Base-by-base conservation (phyloP, 2,888 invertebrate genomes). In the Apamea sordens region DNA sequence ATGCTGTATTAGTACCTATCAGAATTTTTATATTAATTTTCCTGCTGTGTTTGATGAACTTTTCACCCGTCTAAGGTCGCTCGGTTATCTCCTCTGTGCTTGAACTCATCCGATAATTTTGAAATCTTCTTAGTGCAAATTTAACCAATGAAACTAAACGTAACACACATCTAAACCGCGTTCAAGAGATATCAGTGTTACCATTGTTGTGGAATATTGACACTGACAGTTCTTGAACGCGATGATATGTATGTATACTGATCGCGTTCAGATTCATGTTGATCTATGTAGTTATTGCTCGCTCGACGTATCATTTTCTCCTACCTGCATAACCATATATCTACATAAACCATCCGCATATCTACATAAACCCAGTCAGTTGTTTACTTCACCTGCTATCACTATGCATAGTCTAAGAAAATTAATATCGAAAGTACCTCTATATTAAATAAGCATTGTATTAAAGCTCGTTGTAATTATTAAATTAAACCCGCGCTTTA, bases 391-490 rank as follows among this genome's bases (percentile, higher is more conserved):
- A 59, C 4, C 10, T 32, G 13, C 24, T 15, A 50, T 59, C 32
- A 8, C 11, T 24, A 32, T 8, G 8, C 28, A 24, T 28, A 59
- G 18, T 32, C 44, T 28, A 21, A 32, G 59, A 67, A 82, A 76
- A 72, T 68, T 63, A 68, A 56, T 68, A 77, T 56, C 15, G 8
- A 41, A 68, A 32, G 2, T 47, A 47, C 32, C n/a, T 65, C 15
- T 36, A 10, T 24, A 53, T 53, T 67, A 64, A 56, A 82, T 68
- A 50, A 78, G 36, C 63, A 59, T 69, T 68, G 15, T 44, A n/a
- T 59, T n/a, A 56, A 56, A 63, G 67, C 77, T 50, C n/a, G 21
- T 11, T 67, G 18, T 63, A 78, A 83, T 83, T 47, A 83, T 76
- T 65, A 65, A 76, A 71, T 71, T 44, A 71, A 82, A 44, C 41